Percentiles rank a stretch among this genome's conserved stretches.
These are phyloP conservation scores for Poeciliopsis prolifica DNA, from an alignment of 2,113 vertebrate genomes.

Conservation along the genomic window DNA sequence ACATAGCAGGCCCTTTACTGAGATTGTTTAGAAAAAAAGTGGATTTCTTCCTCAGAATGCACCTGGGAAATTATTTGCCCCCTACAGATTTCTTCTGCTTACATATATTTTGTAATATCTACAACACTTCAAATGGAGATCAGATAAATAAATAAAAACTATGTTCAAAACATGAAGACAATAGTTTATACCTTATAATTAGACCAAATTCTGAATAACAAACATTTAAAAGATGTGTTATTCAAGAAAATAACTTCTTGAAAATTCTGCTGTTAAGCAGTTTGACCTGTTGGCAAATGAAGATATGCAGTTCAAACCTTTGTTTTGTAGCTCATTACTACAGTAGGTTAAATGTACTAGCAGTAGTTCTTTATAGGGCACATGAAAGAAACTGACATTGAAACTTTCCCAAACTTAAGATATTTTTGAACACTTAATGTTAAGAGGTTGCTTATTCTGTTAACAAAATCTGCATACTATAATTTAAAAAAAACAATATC, in stretches of 20 bases:
- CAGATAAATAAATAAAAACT: no score
- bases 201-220: no score
- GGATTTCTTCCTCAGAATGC: not conserved
- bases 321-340: not conserved
- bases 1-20: not conserved
- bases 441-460: not conserved
- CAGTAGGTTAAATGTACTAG: not conserved
- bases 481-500: not conserved
- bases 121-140: not conserved
- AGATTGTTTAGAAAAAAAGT: not conserved
- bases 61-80: not conserved
- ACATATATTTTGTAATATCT: not conserved
- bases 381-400: not conserved
- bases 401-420: not conserved
- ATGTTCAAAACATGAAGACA: no score
- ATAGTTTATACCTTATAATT: no score
- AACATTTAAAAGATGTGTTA: no score
- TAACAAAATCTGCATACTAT: not conserved
- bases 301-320: not conserved
- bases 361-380: not conserved
- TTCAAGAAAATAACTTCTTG: no score
- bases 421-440: not conserved
- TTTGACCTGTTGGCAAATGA: not conserved
- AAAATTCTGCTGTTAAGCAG: not conserved
- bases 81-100: not conserved